A percentile compares a stretch with the other conserved stretches of the same genome.
phyloP scores from a whole-genome alignment of 2,113 vertebrate genomes.

The Orcinus orca region DNA sequence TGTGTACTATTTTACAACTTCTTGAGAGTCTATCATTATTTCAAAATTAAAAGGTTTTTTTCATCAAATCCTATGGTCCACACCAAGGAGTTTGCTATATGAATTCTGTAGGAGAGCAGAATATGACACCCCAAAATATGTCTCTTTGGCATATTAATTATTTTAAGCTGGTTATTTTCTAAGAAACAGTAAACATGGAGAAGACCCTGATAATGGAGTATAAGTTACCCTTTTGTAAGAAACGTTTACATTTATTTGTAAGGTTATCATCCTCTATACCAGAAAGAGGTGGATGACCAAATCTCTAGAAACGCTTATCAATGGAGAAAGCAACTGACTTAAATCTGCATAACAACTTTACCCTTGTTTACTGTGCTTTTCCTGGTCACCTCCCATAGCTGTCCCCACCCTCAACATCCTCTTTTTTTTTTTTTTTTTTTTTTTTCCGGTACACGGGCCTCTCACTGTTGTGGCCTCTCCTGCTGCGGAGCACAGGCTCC shows the following conservation, averaged over 20 bases:
- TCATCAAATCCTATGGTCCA: neutral
- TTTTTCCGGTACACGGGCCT: too few relatives aligned
- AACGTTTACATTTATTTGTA: neutral
- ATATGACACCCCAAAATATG: neutral
- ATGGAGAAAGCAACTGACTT: neutral
- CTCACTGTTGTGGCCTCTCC: too few relatives aligned
- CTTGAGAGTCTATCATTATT: neutral
- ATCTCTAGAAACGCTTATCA: neutral
- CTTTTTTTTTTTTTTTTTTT: too few relatives aligned
- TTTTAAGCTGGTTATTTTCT: neutral
- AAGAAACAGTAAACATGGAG: neutral
- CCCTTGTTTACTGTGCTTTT: neutral
- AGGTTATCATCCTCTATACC: neutral
- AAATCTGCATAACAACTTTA: neutral
- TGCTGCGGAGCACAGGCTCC: too few relatives aligned
- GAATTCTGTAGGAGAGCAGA: neutral
- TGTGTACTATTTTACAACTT: neutral
- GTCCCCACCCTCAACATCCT: neutral
- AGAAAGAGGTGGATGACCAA: neutral
- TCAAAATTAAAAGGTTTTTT: neutral
- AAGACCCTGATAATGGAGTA: neutral
- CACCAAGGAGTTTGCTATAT: neutral
- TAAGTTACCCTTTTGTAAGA: neutral
- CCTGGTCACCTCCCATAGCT: neutral
- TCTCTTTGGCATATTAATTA: neutral